Percentiles rank a stretch among this genome's conserved stretches.
These are phyloP conservation scores for Ochropacha duplaris DNA, from an alignment of 2,888 invertebrate genomes.

Conservation along the genomic window DNA sequence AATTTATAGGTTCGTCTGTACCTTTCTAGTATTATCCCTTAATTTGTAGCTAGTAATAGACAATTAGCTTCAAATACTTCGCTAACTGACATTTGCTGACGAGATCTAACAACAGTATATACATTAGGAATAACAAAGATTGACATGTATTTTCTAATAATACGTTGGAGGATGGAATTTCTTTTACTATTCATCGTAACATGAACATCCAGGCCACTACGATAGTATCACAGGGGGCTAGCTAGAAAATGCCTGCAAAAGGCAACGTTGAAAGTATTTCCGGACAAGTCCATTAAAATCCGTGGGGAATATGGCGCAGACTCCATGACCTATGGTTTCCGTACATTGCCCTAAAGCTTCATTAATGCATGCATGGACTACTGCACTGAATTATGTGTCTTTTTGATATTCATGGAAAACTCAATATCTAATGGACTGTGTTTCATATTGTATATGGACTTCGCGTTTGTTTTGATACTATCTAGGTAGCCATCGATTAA, in stretches of 20 bases:
- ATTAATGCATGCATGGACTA: background rate
- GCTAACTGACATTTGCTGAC: no score
- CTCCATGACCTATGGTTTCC: constrained; percentile 33
- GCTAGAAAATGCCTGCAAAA: background rate
- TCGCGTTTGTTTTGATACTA: background rate
- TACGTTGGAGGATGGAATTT: no score
- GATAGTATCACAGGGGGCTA: no score
- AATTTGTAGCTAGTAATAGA: no score
- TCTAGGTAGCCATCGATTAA: background rate
- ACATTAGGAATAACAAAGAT: no score
- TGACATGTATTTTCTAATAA: no score
- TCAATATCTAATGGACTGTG: background rate
- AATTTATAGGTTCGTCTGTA: no score
- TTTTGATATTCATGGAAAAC: background rate
- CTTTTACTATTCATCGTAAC: no score
- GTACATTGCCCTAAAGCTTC: background rate
- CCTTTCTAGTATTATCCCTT: no score
- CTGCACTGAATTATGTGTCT: background rate
- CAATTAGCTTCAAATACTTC: no score
- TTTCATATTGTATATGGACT: background rate
- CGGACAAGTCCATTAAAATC: constrained; percentile 8
- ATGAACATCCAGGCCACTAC: no score
- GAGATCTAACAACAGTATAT: no score
- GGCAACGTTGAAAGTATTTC: background rate
- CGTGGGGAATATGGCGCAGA: constrained; percentile 25